A percentile compares a stretch with the other conserved stretches of the same genome.
phyloP scores from a whole-genome alignment of 2,797 vertebrate genomes.

The Alectoris magna region DNA sequence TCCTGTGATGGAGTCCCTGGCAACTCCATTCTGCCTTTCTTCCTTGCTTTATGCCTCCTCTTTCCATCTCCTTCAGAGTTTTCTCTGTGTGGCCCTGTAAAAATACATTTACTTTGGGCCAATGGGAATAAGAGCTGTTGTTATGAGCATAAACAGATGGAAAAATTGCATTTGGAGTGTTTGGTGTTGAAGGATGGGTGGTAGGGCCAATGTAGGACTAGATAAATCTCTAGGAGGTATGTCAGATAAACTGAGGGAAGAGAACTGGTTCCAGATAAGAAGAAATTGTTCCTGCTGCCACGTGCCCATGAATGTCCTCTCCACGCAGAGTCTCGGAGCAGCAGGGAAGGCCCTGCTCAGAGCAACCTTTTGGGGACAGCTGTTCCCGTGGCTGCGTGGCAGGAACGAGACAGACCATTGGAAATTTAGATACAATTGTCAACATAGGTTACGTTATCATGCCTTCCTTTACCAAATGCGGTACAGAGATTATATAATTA shows the following conservation, averaged over 20 bases:
- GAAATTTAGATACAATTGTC: neutral
- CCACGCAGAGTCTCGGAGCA: neutral
- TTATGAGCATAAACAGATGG: neutral
- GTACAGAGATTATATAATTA: neutral
- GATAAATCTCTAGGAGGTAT: neutral
- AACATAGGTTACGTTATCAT: neutral
- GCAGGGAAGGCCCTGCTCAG: fast-evolving
- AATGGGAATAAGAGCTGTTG: neutral
- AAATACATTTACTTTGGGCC: neutral
- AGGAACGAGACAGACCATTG: fast-evolving
- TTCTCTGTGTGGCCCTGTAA: neutral
- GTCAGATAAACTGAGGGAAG: neutral
- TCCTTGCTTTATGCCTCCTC: neutral
- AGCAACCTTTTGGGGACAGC: neutral
- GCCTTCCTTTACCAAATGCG: neutral
- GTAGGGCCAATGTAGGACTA: neutral
- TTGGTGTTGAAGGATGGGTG: neutral
- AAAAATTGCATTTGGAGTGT: fast-evolving
- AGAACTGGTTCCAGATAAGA: neutral
- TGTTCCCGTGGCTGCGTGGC: fast-evolving
- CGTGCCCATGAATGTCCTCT: neutral
- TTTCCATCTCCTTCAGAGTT: neutral
- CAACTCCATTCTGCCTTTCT: fast-evolving
- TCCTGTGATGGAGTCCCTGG: neutral
- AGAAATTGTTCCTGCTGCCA: neutral